Base-by-base conservation (phyloP, 1,140 invertebrate species). In the Ceratina calcarata region DNA sequence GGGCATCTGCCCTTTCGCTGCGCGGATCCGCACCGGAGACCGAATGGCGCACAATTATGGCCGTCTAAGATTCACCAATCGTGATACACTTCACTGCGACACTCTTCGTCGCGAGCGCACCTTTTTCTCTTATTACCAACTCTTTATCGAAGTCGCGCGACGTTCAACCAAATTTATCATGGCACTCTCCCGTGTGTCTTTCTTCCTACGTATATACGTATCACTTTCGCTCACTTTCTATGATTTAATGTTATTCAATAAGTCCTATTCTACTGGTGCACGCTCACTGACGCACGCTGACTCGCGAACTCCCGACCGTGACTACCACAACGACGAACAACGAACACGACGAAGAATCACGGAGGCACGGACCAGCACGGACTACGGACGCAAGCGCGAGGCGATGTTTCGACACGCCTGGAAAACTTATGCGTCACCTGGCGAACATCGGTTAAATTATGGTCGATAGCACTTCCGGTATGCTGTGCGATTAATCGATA, bases 1-100 rank as follows among this genome's bases (percentile, higher is more conserved):
- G 70, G 70, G 79, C 82, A 85, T 85, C 80, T 82, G 75, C 81
- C 72, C 66, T 62, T 75, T 74, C 78, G 68, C 53, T 66, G 22
- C 65, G 65, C 60, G 58, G 53, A 81, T 77, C 58, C 13, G 66
- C 66, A 64, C 32, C 60, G 60, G 8, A 64, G 37, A 78, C 64
- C 66, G 66, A 81, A 77, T 77, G 79, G 57, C 79, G 71, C 71
- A 81, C 79, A 77, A 61, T 77, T 77, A 81, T 78, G 79, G 79
- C 79, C 74, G 65, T 81, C 73, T 45, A 65, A 45, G 51, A 64
- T 69, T 57, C 73, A 74, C 65, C 66, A 61, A 77, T 80, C 45
- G 51, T 64, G 49, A 60, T 16, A 16, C 71, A 80, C 78, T 45
- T 65, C 53, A 49, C 37, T 64, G 13, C 45, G 15, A 15, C 45